Evolutionary conservation across 2,113 vertebrate genomes (phyloP).

Genomic region (Microtus ochrogaster): DNA sequence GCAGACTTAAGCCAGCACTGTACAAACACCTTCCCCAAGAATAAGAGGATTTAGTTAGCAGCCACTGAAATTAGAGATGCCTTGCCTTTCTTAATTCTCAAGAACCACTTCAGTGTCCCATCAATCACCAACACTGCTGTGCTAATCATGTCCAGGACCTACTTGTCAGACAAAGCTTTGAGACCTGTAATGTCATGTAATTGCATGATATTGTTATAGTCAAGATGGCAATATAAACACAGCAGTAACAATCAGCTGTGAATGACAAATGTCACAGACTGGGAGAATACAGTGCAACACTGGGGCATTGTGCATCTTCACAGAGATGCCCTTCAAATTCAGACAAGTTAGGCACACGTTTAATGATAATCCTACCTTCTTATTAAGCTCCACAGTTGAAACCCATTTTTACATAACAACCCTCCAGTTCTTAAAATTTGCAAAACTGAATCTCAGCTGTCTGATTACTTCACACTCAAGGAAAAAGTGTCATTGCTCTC

Average conservation of each 20-base stretch:
- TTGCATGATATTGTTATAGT: slow-evolving; percentile 64
- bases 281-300: slow-evolving; percentile 44
- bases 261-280: slow-evolving; percentile 72
- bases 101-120: slow-evolving; percentile 59
- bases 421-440: slow-evolving; percentile 42
- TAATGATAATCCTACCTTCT: slow-evolving; percentile 29
- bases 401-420: neutral
- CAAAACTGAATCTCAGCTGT: neutral
- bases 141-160: slow-evolving; percentile 52
- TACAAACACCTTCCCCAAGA: neutral
- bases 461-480: neutral
- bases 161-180: slow-evolving; percentile 39
- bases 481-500: neutral
- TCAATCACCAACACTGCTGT: slow-evolving; percentile 43
- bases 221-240: slow-evolving; percentile 54
- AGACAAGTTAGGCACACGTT: neutral
- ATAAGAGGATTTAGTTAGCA: slow-evolving; percentile 25
- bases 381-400: slow-evolving; percentile 1
- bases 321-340: slow-evolving; percentile 5
- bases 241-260: slow-evolving; percentile 25
- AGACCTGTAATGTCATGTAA: slow-evolving; percentile 52
- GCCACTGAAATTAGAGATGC: slow-evolving; percentile 40
- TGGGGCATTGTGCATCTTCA: neutral
- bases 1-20: slow-evolving; percentile 30
- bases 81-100: slow-evolving; percentile 57